Evolutionary conservation across 2,113 vertebrate genomes (phyloP), one percentile per base, ranked within the genome.

Genomic region (Alethe diademata): DNA sequence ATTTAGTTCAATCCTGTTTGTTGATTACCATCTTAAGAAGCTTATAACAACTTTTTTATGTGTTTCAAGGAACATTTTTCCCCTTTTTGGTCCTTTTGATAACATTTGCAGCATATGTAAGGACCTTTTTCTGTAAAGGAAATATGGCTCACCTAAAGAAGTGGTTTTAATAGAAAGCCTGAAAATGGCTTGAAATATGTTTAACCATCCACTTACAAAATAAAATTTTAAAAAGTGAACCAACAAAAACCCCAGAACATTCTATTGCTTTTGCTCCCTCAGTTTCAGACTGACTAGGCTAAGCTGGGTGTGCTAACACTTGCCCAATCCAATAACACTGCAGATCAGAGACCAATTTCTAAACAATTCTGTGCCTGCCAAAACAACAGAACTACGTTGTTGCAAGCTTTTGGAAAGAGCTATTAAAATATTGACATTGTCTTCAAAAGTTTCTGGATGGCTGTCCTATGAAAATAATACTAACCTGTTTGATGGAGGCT

Each of bases 381-480:
- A 54, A 95, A 56, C 45, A 91, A 70, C 29, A 79, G 45, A 43
- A 84, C 56, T 51, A 50, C 42, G 19, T 75, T 81, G 57, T 18
- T 90, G 62, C n/a, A 92, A 58, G 67, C 86, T 86, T 96, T 88
- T 93, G 90, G 82, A 73, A 94, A 88, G 28, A 40, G n/a, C 84
- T 93, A 9, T 90, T 86, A 92, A 95, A 95, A 92, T 93, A 90
- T 35, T 93, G 92, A 50, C 71, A 35, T 92, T 90, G 70, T 80
- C 64, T 93, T 90, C 75, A 93, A 67, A 92, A 65, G 90, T 64
- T 95, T 94, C 88, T 90, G 69, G 82, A 60, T 95, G 48, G 53
- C 65, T 95, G 78, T 90, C 43, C n/a, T 92, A 14, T 58, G 60
- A 85, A 90, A 94, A 88, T 50, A 56, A 24, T 61, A 70, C 33